These are phyloP conservation scores for Ochotona curzoniae DNA, from an alignment of 2,113 vertebrate species.

Conservation along the genomic window DNA sequence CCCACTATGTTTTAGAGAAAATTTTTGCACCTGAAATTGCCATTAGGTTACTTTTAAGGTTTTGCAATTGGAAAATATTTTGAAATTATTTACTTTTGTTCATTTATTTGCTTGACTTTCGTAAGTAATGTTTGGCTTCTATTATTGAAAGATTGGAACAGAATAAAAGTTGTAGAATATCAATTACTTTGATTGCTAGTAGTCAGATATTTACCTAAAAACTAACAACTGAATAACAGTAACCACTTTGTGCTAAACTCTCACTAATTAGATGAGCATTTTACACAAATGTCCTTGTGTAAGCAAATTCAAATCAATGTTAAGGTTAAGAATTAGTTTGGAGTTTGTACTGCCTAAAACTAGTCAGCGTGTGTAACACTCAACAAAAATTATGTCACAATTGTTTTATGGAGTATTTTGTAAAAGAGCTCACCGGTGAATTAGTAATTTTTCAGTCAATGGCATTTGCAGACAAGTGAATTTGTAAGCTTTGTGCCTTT, in stretches of 20 bases:
- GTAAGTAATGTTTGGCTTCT: constrained; percentile 15
- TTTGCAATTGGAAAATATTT: neutral
- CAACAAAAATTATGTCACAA: neutral
- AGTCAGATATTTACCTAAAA: constrained; percentile 34
- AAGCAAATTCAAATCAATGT: constrained; percentile 6
- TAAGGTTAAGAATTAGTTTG: constrained; percentile 49
- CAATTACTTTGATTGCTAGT: constrained; percentile 9
- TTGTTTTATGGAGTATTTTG: neutral
- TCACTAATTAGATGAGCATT: neutral
- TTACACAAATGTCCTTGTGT: neutral
- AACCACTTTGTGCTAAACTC: neutral
- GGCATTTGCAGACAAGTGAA: neutral
- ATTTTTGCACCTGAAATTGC: neutral
- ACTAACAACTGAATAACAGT: constrained; percentile 4
- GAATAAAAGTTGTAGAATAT: constrained; percentile 31
- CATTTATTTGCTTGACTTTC: constrained; percentile 13
- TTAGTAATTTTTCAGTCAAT: constrained; percentile 21
- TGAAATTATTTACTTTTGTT: constrained; percentile 46
- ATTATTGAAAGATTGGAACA: constrained; percentile 2
- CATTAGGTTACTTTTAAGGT: constrained; percentile 43
- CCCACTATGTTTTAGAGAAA: neutral
- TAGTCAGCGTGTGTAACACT: neutral
- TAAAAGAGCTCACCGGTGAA: neutral
- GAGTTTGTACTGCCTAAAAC: neutral
- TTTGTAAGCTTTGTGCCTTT: constrained; percentile 4